Evolutionary conservation across 37 sponge, comb jelly and placozoan species (phyloP), one percentile per base, ranked within the genome.

Genomic region (Beroe forskalii): DNA sequence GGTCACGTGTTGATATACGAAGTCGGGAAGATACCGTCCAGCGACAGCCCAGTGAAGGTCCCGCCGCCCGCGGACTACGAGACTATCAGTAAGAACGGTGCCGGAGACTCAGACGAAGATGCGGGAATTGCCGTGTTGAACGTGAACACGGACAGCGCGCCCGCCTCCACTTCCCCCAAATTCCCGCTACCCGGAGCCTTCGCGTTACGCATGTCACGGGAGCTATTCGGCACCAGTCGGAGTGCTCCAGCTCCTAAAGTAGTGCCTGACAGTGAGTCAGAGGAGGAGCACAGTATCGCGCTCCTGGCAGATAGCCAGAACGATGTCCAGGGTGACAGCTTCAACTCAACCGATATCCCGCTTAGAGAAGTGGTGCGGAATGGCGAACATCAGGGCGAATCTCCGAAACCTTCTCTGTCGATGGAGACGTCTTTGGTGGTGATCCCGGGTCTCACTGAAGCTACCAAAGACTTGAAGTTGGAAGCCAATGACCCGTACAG

Each of bases 1-100:
- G 86, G 86, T 28, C 86, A 80, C 28, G 55, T 80, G 2, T 48
- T 80, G 55, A 80, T 80, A 80, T 80, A 80, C 86, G 86, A 80
- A 4, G 55, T 80, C 0, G 40, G 40, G 48, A 80, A 80, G 40
- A 17, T 80, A 19, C 38, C 38, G 19, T 30, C 66, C n/a, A 17
- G 55, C 12, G 55, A 48, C 55, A 48, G 12, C 55, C 55, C 55
- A 6, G 12, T 12, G 6, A 48, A 48, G 12, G 55, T 12, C 55
- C 55, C 55, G 12, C 12, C 55, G 55, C 55, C 12, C 55, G 12
- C 55, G 12, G 55, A 48, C 55, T 48, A 48, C 55, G 55, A 48
- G 55, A 12, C 6, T 17, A 12, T 17, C 12, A 48, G 6, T 12
- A 48, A 12, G 12, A 48, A 6, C 3, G 72, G 32, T 69, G 32